Evolutionary conservation across 2,797 vertebrate genomes (phyloP).

Genomic region (Lacerta agilis): DNA sequence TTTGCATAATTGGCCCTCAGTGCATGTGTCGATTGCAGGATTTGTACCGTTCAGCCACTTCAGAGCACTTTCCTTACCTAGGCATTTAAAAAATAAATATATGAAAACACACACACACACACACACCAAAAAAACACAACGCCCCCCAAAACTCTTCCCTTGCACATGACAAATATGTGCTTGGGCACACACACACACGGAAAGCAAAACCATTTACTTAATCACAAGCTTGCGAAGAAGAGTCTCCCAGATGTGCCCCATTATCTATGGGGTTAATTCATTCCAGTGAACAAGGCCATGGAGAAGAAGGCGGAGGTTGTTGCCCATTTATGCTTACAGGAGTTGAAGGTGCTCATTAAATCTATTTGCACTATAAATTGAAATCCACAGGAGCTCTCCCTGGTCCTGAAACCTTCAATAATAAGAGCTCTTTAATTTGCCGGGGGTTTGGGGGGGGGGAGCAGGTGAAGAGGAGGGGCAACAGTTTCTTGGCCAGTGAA

Average conservation of each 20-base stretch:
- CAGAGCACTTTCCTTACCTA: not conserved
- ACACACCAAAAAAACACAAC: too few relatives aligned
- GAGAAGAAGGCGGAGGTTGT: not conserved
- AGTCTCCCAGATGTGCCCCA: not conserved
- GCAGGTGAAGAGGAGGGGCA: not conserved
- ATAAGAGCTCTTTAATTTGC: slow-evolving; percentile 15
- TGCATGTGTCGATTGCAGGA: not conserved
- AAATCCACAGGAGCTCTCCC: not conserved
- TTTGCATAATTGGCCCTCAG: not conserved
- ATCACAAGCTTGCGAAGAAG: not conserved
- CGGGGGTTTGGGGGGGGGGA: not conserved
- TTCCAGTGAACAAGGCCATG: not conserved
- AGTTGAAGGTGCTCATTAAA: slow-evolving; percentile 35
- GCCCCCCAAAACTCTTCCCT: not conserved
- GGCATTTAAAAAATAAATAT: not conserved
- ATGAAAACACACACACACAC: too few relatives aligned
- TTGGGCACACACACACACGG: too few relatives aligned
- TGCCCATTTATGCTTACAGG: slow-evolving; percentile 23
- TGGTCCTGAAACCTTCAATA: slow-evolving; percentile 13
- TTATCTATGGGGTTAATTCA: slow-evolving; percentile 35
- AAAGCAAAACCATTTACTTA: slow-evolving; percentile 7
- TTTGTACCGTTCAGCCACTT: not conserved
- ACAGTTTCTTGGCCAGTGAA: not conserved
- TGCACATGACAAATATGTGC: not conserved
- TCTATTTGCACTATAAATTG: slow-evolving; percentile 33